A percentile compares a stretch with the other conserved stretches of the same genome.
Conservation (phyloP, 2,113 vertebrate species). For the zebrafish (Danio rerio) region DNA sequence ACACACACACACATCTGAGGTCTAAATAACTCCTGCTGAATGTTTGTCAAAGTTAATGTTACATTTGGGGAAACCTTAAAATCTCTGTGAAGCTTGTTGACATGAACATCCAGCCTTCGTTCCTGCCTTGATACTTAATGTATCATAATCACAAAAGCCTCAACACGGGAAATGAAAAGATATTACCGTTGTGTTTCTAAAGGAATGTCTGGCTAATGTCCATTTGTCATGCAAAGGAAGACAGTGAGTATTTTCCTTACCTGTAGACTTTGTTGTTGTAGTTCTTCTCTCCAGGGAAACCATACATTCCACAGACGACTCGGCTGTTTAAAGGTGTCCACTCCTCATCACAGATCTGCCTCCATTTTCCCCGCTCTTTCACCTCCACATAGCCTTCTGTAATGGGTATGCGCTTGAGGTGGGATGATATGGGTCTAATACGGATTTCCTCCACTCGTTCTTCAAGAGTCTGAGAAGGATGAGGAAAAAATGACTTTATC, state of each 20-base stretch:
- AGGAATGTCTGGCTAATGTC: not conserved
- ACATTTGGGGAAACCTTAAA: slow-evolving; percentile 6
- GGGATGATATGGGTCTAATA: slow-evolving; percentile 87
- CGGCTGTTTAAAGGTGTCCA: slow-evolving; percentile 87
- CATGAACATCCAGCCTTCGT: not conserved
- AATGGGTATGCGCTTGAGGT: slow-evolving; percentile 84
- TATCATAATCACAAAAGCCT: not conserved
- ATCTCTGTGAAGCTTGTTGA: not conserved
- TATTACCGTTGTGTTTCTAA: not conserved
- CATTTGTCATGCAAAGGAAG: not conserved
- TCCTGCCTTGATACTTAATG: not conserved
- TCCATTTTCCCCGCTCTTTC: slow-evolving; percentile 88
- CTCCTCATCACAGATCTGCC: slow-evolving; percentile 87
- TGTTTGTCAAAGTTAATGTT: not conserved
- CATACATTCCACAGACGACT: slow-evolving; percentile 95
- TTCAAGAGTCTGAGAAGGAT: slow-evolving; percentile 73
- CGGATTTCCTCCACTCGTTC: slow-evolving; percentile 93
- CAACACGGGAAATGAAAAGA: not conserved
- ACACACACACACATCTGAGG: not conserved
- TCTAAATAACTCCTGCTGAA: not conserved
- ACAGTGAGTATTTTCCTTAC: slow-evolving; percentile 75
- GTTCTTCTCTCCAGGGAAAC: slow-evolving; percentile 87
- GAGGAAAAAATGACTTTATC: not conserved
- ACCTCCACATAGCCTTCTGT: slow-evolving; percentile 95
- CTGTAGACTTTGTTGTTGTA: slow-evolving; percentile 90